These are phyloP conservation scores for Remorina albescens DNA, from an alignment of 2,797 vertebrate genomes.

Conservation along the genomic window DNA sequence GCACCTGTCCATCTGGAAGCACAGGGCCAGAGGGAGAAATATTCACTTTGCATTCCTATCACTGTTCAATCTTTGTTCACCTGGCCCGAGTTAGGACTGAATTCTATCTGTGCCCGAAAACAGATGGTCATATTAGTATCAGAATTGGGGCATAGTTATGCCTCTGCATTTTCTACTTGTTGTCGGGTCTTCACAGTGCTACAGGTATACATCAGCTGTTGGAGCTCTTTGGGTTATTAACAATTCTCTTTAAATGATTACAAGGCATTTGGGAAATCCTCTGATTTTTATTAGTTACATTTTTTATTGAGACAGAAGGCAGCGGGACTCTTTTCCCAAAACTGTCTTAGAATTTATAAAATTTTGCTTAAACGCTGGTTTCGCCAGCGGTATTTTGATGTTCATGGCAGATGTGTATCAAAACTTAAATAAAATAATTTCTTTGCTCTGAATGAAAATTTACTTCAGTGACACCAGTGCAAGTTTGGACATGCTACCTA, in stretches of 20 bases:
- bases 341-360: neutral
- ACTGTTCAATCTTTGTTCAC: conserved; percentile 40
- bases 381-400: neutral
- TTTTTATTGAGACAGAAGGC: conserved; percentile 35
- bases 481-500: neutral
- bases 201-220: conserved; percentile 51
- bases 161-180: conserved; percentile 33
- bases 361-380: neutral
- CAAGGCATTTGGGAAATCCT: conserved; percentile 24
- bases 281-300: conserved; percentile 11
- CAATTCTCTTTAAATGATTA: conserved; percentile 49
- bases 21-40: conserved; percentile 44
- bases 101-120: conserved; percentile 48
- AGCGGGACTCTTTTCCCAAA: neutral
- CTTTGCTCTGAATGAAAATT: neutral
- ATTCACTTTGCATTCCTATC: conserved; percentile 66
- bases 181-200: conserved; percentile 27
- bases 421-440: neutral
- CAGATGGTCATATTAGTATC: conserved; percentile 65
- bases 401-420: neutral
- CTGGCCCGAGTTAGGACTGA: conserved; percentile 34
- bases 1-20: conserved; percentile 84
- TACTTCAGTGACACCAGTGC: neutral
- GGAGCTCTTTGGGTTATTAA: conserved; percentile 60
- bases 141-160: conserved; percentile 46